Evolutionary conservation across 2,113 vertebrate genomes (phyloP), one percentile per base, ranked within the genome.

Genomic region (Xyliphius kryptos): DNA sequence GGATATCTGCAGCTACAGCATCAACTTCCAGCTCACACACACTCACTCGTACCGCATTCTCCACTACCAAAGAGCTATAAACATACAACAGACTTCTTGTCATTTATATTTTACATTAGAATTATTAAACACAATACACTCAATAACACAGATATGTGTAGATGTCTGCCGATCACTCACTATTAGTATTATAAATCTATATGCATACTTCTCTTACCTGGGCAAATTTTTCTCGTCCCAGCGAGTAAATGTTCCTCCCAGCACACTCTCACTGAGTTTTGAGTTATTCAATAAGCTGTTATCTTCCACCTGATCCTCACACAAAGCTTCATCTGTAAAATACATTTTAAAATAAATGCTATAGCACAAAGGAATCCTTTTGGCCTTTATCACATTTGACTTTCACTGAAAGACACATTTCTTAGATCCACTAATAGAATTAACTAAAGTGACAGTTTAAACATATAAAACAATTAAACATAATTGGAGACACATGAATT

Each of bases 1-100:
- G 87, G 79, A 99, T 79, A 73, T 98, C 96, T 60, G 91, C 91
- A 75, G 96, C 95, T 55, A 97, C 94, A 14, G 91, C 96, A 69
- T 99, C 96, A n/a, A 91, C 94, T 81, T 99, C 96, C 80, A 99
- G 85, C 83, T 99, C 95, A 83, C 96, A 99, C 17, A 91, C 95
- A 83, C 96, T 99, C 78, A 91, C 91, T 72, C 84, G 92, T 62
- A 85, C 84, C 79, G 94, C 88, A 44, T 85, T 91, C 41, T 92
- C 89, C 77, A 97, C 76, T 64, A 97, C 77, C 72, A 95, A 83
- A 68, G 92, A 98, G 76, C 96, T 99, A 79, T 50, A 69, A 26
- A 63, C 61, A 40, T 9, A 54, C 56, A 47, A 55, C 20, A 59
- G 32, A 56, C n/a, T n/a, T n/a, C 6, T 43, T 12, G 13, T 38